Evolutionary conservation across 1,140 invertebrate genomes (phyloP), one percentile per base, ranked within the genome.

Genomic region (Chelonus insularis): DNA sequence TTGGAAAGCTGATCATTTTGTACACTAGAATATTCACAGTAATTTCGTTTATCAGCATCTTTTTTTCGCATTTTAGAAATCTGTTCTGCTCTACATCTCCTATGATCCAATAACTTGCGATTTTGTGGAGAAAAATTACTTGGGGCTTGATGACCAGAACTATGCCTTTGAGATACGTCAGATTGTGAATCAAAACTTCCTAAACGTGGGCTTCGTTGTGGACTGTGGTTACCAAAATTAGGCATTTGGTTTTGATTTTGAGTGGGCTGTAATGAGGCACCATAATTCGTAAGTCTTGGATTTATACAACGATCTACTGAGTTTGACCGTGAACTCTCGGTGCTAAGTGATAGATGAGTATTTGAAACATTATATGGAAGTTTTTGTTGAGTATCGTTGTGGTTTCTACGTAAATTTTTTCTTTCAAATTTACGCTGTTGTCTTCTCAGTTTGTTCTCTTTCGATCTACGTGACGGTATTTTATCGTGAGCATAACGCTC

Each of bases 171-270:
- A 8, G 60, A 16, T 45, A 48, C 7, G 8, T 60, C 34, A 21
- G 39, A 50, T 0, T 77, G 64, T 0, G 73, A 59, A 11, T 79
- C 75, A 20, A 80, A 82, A 39, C 80, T 76, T 50, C 80, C 77
- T 41, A 80, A 66, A 5, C 79, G 69, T 0, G 79, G 78, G 63
- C 80, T 82, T 20, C 73, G 64, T 36, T 74, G 74, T 0, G 78
- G 80, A 68, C 80, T 82, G 57, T 72, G 72, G 34, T 73, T 78
- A 0, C 79, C 76, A 18, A 82, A 82, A 29, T 76, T 81, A 0
- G 80, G 80, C 74, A 81, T 79, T 41, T 79, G 78, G 55, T 76
- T 64, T 0, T 74, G 81, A 54, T 74, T 82, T 45, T 79, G 77
- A 66, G 76, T 80, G 51, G 79, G 79, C 60, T 81, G 78, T 20